phyloP scores from a whole-genome alignment of 2,113 vertebrate species.

The Garra rufa region DNA sequence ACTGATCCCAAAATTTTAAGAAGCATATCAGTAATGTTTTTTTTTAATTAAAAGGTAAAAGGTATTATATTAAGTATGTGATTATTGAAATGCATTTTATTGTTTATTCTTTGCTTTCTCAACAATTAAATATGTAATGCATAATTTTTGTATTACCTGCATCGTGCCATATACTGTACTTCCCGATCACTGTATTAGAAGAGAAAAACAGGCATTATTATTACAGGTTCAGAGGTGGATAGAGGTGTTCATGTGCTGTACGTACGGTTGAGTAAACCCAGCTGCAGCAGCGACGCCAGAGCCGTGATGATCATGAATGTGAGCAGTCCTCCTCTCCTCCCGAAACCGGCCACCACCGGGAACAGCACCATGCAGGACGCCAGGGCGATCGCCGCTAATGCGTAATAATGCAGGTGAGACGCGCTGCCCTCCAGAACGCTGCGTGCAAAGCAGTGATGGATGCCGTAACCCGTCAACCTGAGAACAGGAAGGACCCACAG shows the following conservation, averaged over 20 bases:
- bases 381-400: conserved; percentile 90
- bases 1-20: too few species aligned
- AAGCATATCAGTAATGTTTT: too few species aligned
- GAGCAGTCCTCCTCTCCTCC: conserved; percentile 90
- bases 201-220: neutral
- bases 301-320: conserved; percentile 98
- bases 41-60: too few species aligned
- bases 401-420: conserved; percentile 89
- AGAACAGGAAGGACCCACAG: neutral
- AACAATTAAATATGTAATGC: neutral
- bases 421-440: conserved; percentile 89
- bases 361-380: conserved; percentile 91
- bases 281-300: conserved; percentile 91
- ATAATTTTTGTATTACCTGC: conserved; percentile 79
- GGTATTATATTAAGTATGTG: too few species aligned
- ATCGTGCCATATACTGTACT: conserved; percentile 94
- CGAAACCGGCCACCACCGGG: conserved; percentile 86
- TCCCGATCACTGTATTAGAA: conserved; percentile 89
- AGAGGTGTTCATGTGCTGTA: conserved; percentile 47
- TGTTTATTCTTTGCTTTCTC: neutral
- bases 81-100: neutral
- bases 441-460: conserved; percentile 96
- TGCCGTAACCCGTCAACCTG: conserved; percentile 92
- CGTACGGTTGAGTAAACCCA: conserved; percentile 95
- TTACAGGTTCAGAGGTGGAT: neutral